Percentiles rank a stretch among this genome's conserved stretches.
Conservation (phyloP, 2,888 invertebrate species). For the Macropis europaea region DNA sequence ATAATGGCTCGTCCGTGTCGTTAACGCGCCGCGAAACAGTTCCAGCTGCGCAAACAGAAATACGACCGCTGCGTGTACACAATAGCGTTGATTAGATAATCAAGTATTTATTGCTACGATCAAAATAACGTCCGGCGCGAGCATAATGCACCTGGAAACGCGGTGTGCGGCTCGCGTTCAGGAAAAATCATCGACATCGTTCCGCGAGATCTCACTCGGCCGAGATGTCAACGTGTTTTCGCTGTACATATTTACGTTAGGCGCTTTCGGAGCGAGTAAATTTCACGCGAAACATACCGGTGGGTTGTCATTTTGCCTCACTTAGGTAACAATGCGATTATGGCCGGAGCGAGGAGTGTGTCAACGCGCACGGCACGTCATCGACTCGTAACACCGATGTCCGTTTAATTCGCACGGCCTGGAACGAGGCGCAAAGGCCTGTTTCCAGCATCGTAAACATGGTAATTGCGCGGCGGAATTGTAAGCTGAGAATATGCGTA, state of each 20-base stretch:
- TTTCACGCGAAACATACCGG: too few species aligned
- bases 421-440: conserved; percentile 27
- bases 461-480: conserved; percentile 51
- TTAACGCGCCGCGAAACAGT: background rate
- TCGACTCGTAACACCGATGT: conserved; percentile 8
- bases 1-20: conserved; percentile 14
- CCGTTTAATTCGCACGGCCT: background rate
- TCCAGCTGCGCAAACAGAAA: conserved; percentile 11
- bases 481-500: conserved; percentile 3
- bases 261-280: too few species aligned
- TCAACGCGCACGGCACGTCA: conserved; percentile 2
- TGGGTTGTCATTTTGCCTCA: too few species aligned
- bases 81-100: conserved; percentile 46
- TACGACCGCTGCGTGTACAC: conserved; percentile 4
- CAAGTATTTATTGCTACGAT: conserved; percentile 35
- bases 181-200: conserved; percentile 1
- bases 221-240: too few species aligned
- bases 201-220: too few species aligned
- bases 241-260: too few species aligned
- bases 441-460: conserved; percentile 26
- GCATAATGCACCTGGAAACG: conserved; percentile 3
- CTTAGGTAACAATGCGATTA: too few species aligned
- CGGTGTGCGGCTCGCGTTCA: background rate
- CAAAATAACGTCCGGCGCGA: conserved; percentile 11
- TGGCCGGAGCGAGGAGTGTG: background rate